phyloP scores from a whole-genome alignment of 1,140 invertebrate species.

The Eurosta solidaginis region DNA sequence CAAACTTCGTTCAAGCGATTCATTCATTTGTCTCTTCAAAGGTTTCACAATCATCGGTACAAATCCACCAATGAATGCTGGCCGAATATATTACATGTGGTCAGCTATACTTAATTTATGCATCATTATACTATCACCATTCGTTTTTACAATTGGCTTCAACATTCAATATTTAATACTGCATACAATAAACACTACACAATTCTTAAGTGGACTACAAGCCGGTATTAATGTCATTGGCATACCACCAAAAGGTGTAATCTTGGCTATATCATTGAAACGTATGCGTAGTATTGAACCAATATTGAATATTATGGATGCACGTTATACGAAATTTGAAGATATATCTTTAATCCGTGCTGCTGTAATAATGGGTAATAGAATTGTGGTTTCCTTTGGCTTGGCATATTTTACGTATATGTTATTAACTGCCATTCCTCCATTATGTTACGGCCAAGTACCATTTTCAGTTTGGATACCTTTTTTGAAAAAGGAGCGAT shows the following conservation, averaged over 20 bases:
- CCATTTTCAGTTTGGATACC: neutral
- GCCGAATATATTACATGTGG: constrained; percentile 27
- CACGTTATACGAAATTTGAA: neutral
- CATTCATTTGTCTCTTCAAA: neutral
- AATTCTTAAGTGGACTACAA: constrained; percentile 38
- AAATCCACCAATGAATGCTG: neutral
- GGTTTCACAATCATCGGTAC: neutral
- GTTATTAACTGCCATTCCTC: constrained; percentile 35
- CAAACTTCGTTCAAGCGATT: neutral
- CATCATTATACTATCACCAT: neutral
- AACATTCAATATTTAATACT: constrained; percentile 38
- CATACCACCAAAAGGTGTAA: constrained; percentile 37
- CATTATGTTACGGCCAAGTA: neutral
- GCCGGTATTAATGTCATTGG: constrained; percentile 40
- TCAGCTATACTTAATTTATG: neutral
- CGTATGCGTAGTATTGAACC: constrained; percentile 34
- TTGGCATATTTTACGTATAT: constrained; percentile 36
- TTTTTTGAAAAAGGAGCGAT: neutral
- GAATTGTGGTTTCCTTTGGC: constrained; percentile 38
- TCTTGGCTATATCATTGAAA: constrained; percentile 28
- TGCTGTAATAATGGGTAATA: constrained; percentile 36
- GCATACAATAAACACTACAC: constrained; percentile 35
- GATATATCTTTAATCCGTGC: constrained; percentile 31
- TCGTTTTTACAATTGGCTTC: constrained; percentile 35
- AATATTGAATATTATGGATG: constrained; percentile 34